These are phyloP conservation scores for Paguma larvata DNA, from an alignment of 2,797 vertebrate species.

Conservation along the genomic window DNA sequence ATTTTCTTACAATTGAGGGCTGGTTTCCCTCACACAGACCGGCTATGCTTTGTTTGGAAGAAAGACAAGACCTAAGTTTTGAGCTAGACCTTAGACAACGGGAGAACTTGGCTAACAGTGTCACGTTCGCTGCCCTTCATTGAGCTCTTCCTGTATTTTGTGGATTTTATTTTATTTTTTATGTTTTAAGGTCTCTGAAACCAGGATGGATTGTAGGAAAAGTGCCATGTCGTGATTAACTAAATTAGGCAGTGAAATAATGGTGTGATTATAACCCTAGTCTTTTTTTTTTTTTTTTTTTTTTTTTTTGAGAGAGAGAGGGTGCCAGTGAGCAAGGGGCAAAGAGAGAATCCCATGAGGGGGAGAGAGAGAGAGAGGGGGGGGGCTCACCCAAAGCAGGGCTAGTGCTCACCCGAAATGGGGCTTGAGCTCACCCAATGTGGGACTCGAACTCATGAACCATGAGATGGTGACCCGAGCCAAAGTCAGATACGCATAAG, in stretches of 20 bases:
- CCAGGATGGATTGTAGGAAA: neutral
- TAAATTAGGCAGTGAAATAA: neutral
- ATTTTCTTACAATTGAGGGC: neutral
- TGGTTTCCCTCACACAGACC: neutral
- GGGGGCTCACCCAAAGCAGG: too few species aligned
- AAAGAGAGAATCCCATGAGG: too few species aligned
- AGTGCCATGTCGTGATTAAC: neutral
- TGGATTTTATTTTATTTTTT: neutral
- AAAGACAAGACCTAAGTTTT: neutral
- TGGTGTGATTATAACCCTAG: fast-evolving
- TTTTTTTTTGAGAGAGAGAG: too few species aligned
- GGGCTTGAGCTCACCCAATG: too few species aligned
- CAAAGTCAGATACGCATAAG: too few species aligned
- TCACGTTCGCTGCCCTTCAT: neutral
- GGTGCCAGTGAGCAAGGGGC: too few species aligned
- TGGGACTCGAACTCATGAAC: too few species aligned
- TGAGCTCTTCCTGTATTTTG: neutral
- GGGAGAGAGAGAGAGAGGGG: too few species aligned
- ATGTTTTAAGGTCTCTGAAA: slow-evolving; percentile 22
- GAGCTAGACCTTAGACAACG: neutral
- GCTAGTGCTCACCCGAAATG: too few species aligned
- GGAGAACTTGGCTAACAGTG: neutral
- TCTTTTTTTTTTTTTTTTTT: too few species aligned
- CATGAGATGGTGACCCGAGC: too few species aligned
- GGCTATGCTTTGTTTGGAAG: neutral